These are phyloP conservation scores for Rhynchonycteris naso DNA, from an alignment of 2,797 vertebrate species.

Conservation along the genomic window DNA sequence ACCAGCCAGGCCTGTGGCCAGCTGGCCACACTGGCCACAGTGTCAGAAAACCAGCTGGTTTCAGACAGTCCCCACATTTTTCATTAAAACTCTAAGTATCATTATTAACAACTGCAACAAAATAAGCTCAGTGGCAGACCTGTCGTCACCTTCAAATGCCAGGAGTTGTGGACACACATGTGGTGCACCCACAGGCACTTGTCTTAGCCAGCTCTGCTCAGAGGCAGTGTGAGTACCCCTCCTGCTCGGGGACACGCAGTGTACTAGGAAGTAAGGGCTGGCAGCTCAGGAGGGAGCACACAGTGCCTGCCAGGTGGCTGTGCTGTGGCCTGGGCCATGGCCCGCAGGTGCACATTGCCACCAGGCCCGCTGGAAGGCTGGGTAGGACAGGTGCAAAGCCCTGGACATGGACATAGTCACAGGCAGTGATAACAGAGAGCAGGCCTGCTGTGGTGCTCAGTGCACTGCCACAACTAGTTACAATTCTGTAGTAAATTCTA, in stretches of 20 bases:
- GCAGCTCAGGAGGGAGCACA: neutral
- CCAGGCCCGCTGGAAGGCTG: accelerated
- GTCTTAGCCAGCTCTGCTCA: neutral
- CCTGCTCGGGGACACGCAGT: neutral
- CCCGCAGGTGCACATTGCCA: too few relatives aligned
- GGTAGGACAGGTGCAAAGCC: neutral
- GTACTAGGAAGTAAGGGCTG: neutral
- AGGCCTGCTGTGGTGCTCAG: accelerated
- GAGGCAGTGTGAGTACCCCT: neutral
- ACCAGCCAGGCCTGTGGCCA: neutral
- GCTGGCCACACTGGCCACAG: accelerated
- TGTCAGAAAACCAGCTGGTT: neutral
- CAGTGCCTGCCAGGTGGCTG: neutral
- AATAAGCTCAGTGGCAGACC: too few relatives aligned
- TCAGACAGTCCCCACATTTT: neutral
- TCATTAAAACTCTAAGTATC: neutral
- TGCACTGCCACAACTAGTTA: neutral
- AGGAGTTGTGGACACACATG: accelerated
- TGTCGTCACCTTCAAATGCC: too few relatives aligned
- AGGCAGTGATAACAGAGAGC: neutral
- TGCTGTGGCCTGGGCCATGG: too few relatives aligned
- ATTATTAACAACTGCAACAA: accelerated
- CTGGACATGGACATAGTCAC: accelerated
- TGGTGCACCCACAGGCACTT: accelerated
- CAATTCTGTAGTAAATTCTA: neutral